Percentiles rank a stretch among this genome's conserved stretches.
phyloP scores from a whole-genome alignment of 1,140 invertebrate species.

The Eciton burchellii region DNA sequence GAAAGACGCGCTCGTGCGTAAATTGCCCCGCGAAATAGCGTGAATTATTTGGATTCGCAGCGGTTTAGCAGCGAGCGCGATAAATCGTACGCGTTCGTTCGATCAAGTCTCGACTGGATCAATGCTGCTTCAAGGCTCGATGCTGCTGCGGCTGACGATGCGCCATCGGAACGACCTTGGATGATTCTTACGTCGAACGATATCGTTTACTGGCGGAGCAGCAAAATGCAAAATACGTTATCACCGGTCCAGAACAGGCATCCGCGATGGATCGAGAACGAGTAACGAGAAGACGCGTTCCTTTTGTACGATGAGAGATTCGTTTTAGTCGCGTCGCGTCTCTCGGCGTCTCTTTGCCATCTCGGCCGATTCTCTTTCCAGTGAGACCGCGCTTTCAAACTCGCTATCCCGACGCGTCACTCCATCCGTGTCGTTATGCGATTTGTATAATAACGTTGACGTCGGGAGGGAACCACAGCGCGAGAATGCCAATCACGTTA shows the following conservation, averaged over 20 bases:
- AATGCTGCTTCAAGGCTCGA: too few relatives aligned
- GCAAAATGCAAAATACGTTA: too few relatives aligned
- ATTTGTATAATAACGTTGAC: constrained; percentile 70
- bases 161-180: too few relatives aligned
- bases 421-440: constrained; percentile 34
- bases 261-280: not conserved
- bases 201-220: too few relatives aligned
- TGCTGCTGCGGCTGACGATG: too few relatives aligned
- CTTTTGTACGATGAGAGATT: not conserved
- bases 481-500: constrained; percentile 73
- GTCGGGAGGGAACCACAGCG: constrained; percentile 15
- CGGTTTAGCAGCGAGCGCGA: not conserved
- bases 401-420: not conserved
- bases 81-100: constrained; percentile 4
- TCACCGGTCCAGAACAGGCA: too few relatives aligned
- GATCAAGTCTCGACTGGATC: too few relatives aligned
- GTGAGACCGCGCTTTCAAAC: not conserved
- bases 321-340: constrained; percentile 28
- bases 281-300: constrained; percentile 45
- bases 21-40: constrained; percentile 45
- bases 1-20: constrained; percentile 49
- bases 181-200: too few relatives aligned
- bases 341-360: not conserved
- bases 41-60: constrained; percentile 46
- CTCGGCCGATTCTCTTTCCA: not conserved